phyloP scores from a whole-genome alignment of 2,113 vertebrate species.

The Nipponia nippon region DNA sequence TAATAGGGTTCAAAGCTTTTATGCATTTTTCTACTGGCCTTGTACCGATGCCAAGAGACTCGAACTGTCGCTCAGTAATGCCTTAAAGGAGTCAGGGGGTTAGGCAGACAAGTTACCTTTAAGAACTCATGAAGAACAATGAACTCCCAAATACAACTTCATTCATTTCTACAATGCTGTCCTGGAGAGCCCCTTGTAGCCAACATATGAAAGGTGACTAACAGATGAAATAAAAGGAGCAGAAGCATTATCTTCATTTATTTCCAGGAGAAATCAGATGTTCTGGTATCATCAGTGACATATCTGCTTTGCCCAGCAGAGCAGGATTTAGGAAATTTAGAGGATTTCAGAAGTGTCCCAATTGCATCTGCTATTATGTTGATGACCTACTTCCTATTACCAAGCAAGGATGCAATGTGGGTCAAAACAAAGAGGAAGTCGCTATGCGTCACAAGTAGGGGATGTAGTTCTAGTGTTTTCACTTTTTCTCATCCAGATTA shows the following conservation, averaged over 20 bases:
- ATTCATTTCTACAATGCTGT: not conserved
- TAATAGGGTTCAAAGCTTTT: not conserved
- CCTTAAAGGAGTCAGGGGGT: not conserved
- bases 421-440: not conserved
- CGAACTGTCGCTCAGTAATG: not conserved
- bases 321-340: not conserved
- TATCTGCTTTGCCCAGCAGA: not conserved
- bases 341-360: not conserved
- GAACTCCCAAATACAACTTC: not conserved
- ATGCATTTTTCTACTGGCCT: not conserved
- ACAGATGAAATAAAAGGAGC: not conserved
- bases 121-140: not conserved
- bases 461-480: not conserved
- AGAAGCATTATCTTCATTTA: not conserved
- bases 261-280: not conserved
- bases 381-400: not conserved
- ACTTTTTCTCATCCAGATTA: not conserved
- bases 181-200: not conserved
- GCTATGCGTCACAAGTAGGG: not conserved
- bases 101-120: not conserved
- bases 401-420: not conserved
- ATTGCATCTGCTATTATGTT: not conserved
- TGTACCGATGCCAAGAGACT: not conserved
- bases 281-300: not conserved
- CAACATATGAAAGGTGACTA: not conserved